Evolutionary conservation across 92 coral and sea anemone species (phyloP).

Genomic region (Muricea muricata): DNA sequence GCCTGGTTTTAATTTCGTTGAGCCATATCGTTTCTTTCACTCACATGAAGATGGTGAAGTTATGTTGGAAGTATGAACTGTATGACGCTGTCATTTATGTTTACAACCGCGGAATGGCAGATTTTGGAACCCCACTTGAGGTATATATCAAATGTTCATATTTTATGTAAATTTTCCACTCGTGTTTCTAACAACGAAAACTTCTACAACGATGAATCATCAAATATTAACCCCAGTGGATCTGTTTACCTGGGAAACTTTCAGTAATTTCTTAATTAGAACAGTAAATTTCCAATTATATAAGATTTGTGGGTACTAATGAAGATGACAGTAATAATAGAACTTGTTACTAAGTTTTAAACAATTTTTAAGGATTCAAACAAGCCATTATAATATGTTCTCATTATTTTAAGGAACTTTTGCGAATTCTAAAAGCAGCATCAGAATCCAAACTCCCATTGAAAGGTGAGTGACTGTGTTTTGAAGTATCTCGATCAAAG

Average conservation of each 20-base stretch:
- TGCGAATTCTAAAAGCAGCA: constrained; percentile 75
- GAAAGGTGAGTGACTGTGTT: constrained; percentile 67
- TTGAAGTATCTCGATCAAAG: not conserved
- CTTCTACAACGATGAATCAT: not conserved
- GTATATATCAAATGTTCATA: constrained; percentile 48
- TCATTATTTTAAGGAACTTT: constrained; percentile 70
- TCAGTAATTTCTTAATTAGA: too few species aligned
- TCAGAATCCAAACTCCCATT: constrained; percentile 73
- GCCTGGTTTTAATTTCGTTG: too few species aligned
- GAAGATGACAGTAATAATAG: too few species aligned
- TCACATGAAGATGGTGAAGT: constrained; percentile 86
- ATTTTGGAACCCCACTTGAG: constrained; percentile 93
- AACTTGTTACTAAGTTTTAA: too few species aligned
- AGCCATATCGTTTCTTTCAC: not conserved
- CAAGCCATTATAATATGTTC: too few species aligned
- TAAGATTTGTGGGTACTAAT: too few species aligned
- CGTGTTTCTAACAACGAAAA: not conserved
- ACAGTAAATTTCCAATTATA: too few species aligned
- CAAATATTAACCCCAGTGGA: too few species aligned
- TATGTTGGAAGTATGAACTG: constrained; percentile 94
- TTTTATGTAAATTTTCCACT: not conserved
- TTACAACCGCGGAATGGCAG: constrained; percentile 97
- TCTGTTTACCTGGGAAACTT: too few species aligned
- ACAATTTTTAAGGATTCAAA: too few species aligned
- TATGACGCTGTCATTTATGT: constrained; percentile 96